Base-by-base conservation (phyloP, 1,140 invertebrate genomes). In the Linepithema humile region DNA sequence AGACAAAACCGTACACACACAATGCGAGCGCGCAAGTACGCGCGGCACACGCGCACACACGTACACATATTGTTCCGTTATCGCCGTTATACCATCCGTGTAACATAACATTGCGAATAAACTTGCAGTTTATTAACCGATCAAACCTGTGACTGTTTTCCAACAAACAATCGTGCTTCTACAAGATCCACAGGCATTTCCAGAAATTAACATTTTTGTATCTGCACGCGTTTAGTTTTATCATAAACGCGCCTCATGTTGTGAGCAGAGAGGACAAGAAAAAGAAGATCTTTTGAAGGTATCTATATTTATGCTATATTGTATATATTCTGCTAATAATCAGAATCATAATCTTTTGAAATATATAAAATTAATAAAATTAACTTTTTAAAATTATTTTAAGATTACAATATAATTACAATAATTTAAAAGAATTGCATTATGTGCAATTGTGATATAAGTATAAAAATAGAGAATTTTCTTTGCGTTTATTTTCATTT, bases 41-140 rank as follows among this genome's bases (percentile, higher is more conserved):
- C 53, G 62, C 64, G 48, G 20, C 17, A 69, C 64, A 74, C 69
- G 69, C 48, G 20, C 69, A 84, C 83, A 88, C 73, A 90, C 82
- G 85, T 86, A 89, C 88, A 87, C 90, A 91, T 91, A 91, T 92
- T 92, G 88, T 92, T 92, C 89, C 91, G 91, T 92, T 92, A 92
- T 92, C 87, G 89, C 90, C 88, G 87, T 91, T 91, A 88, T 91
- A 88, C 88, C 85, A 90, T 85, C 84, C 85, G 84, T 91, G 88
- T 91, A 89, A 90, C 82, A 90, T 90, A 91, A 83, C 87, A 86
- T 89, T 89, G 85, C 82, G 77, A 89, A 89, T 89, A 87, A 89
- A 89, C 86, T 89, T 87, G 74, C 85, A 89, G 82, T 89, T 89
- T 89, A 89, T 89, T 89, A 84, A 90, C 90, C 90, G 90, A 91